Base-by-base conservation (phyloP, 2,113 vertebrate species). In the Python bivittatus region DNA sequence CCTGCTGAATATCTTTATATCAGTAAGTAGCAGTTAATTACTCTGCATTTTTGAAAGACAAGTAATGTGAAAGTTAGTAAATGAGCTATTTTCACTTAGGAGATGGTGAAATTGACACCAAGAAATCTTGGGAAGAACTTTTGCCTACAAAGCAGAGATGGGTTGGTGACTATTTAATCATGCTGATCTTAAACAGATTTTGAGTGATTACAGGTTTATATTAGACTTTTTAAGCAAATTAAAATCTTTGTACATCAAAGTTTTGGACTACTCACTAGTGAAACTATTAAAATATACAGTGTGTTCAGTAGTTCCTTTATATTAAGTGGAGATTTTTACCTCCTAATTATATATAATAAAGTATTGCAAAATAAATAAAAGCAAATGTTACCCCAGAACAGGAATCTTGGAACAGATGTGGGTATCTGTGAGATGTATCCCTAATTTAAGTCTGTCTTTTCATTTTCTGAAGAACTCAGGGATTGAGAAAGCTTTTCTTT, bases 1-100 rank as follows among this genome's bases (percentile, higher is more conserved):
- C 96, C 98, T 99, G 92, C 97, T 99, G 95, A 99, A 99, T 98
- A 99, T 99, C 97, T 99, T 99, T 97, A 99, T 99, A 98, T 99
- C 99, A 93, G 99, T 99, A 98, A 98, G 99, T 98, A 95, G 92
- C 6, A 10, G 6, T 89, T 84, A 4, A 48, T 64, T 61, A 33
- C 25, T 64, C n/a, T 38, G 15, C 5, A n/a, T 53, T 52, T 61
- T 15, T 15, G 13, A 27, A 13, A 42, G 23, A 6, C n/a, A 52
- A 23, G 15, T 57, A 12, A 17, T 33, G 4, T 44, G 48, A 33
- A 52, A 23, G 48, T 38, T 4, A 38, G n/a, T 8, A 38, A 42
- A 23, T n/a, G 2, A 17, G 52, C 6, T 29, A 6, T 56, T 42
- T 72, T 54, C 29, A 3, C 23, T 54, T 89, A 33, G 44, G 60